Percentiles rank a stretch among this genome's conserved stretches.
These are phyloP conservation scores for Leucophora obtusa DNA, from an alignment of 2,888 invertebrate genomes.

Conservation along the genomic window DNA sequence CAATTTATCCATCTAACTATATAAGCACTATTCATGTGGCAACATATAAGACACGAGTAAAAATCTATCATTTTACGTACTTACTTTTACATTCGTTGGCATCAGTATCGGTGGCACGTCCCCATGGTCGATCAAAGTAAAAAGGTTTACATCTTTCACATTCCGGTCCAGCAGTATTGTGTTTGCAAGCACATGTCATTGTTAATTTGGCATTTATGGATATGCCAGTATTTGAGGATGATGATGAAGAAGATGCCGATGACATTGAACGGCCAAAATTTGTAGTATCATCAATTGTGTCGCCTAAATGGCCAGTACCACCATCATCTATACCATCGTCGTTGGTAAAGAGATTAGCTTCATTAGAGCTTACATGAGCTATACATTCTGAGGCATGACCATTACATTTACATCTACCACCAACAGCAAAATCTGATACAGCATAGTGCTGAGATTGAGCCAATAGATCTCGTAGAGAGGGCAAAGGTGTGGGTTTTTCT, in stretches of 20 bases:
- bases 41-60: not conserved
- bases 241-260: slow-evolving; percentile 28
- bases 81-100: slow-evolving; percentile 99
- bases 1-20: not conserved
- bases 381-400: slow-evolving; percentile 97
- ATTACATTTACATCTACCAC: slow-evolving; percentile 99
- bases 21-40: not conserved
- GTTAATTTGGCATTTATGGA: slow-evolving; percentile 74
- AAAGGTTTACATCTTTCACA: slow-evolving; percentile 99
- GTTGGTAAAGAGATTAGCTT: slow-evolving; percentile 60
- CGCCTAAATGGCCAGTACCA: slow-evolving; percentile 79
- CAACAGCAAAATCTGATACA: slow-evolving; percentile 97
- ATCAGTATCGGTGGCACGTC: slow-evolving; percentile 95
- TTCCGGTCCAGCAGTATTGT: slow-evolving; percentile 98
- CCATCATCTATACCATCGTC: slow-evolving; percentile 80
- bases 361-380: slow-evolving; percentile 73
- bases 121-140: slow-evolving; percentile 99
- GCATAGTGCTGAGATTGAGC: slow-evolving; percentile 89
- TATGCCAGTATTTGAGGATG: slow-evolving; percentile 31
- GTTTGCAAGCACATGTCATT: slow-evolving; percentile 97
- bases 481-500: slow-evolving; percentile 35
- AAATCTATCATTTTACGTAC: slow-evolving; percentile 73
- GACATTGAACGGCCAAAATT: slow-evolving; percentile 65
- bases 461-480: slow-evolving; percentile 74
- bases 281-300: slow-evolving; percentile 76